These are phyloP conservation scores for Syngnathus typhle DNA, from an alignment of 2,113 vertebrate genomes.

Conservation along the genomic window DNA sequence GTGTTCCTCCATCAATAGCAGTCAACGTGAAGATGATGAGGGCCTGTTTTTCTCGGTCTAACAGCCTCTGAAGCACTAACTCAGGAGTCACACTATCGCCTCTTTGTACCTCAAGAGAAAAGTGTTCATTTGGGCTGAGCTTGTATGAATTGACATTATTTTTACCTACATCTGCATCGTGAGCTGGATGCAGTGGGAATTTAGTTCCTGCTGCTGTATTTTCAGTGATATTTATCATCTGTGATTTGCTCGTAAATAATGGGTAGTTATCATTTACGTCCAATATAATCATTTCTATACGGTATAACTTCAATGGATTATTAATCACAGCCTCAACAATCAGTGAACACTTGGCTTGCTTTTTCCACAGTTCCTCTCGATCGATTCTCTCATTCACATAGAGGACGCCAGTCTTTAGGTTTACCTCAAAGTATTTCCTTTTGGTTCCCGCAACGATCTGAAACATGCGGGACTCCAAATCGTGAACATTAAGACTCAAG, in stretches of 20 bases:
- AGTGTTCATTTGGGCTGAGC: constrained; percentile 54
- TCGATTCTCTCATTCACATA: constrained; percentile 61
- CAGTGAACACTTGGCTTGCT: constrained; percentile 41
- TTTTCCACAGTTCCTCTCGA: constrained; percentile 60
- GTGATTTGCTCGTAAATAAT: constrained; percentile 36
- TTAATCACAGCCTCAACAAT: constrained; percentile 62
- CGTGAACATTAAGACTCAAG: constrained; percentile 47
- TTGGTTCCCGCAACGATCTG: constrained; percentile 49
- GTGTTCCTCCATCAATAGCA: constrained; percentile 61
- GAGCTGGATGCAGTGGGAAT: constrained; percentile 54
- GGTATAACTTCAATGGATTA: constrained; percentile 58
- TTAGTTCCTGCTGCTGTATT: constrained; percentile 15
- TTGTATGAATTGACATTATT: constrained; percentile 57
- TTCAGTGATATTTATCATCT: constrained; percentile 41
- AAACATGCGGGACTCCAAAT: constrained; percentile 58
- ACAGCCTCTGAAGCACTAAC: constrained; percentile 59
- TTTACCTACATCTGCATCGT: constrained; percentile 59
- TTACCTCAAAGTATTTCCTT: constrained; percentile 60
- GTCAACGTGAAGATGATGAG: constrained; percentile 47
- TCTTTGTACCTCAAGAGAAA: constrained; percentile 47
- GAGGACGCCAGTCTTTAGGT: constrained; percentile 61
- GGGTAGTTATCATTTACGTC: constrained; percentile 69
- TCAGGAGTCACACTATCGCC: constrained; percentile 63
- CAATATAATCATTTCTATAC: constrained; percentile 56
- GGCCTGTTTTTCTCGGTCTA: constrained; percentile 59